Conservation (phyloP, 2,888 invertebrate species). For the Caenorhabditis angaria region DNA sequence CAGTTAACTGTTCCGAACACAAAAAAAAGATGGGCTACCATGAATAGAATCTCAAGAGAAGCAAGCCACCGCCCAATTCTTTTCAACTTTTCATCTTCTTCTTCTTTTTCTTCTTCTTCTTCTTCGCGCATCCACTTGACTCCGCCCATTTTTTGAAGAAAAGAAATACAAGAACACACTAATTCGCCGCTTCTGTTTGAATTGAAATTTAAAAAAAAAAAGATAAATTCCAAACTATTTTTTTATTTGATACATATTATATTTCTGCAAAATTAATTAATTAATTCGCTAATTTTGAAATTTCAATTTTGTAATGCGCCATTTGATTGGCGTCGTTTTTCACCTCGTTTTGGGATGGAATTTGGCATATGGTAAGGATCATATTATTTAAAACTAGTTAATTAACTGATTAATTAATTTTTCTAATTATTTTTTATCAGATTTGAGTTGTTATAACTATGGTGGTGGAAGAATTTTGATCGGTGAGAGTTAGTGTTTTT, state of each 20-base stretch:
- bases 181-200: too few species aligned
- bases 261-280: background rate
- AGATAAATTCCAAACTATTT: too few species aligned
- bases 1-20: constrained; percentile 16
- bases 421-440: too few species aligned
- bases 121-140: constrained; percentile 4
- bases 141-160: background rate
- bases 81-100: constrained; percentile 12
- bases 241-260: background rate
- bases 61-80: constrained; percentile 11
- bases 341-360: background rate
- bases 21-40: background rate
- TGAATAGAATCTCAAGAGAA: background rate
- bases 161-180: too few species aligned
- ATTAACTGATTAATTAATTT: too few species aligned
- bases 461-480: constrained; percentile 7
- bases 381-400: background rate
- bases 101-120: constrained; percentile 14
- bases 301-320: background rate
- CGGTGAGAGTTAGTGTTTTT: background rate
- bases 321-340: background rate
- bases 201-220: too few species aligned
- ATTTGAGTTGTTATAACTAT: constrained; percentile 8
- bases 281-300: background rate
- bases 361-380: constrained; percentile 5